Evolutionary conservation across 2,888 invertebrate genomes (phyloP), one percentile per base, ranked within the genome.

Genomic region (Tiliacea citrago): DNA sequence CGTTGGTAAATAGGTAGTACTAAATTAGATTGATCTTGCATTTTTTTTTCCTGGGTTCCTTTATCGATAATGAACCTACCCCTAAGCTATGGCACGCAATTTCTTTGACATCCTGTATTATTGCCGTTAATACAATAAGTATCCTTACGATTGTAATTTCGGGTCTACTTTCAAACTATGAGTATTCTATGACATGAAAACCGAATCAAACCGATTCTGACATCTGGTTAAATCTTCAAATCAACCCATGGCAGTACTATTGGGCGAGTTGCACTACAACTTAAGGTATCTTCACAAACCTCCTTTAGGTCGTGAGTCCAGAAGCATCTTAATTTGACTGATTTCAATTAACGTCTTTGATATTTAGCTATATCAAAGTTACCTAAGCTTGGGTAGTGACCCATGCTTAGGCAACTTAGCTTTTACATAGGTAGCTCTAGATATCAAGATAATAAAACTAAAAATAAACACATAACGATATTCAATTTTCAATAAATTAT

Each of bases 401-500:
- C n/a, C n/a, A n/a, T n/a, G n/a, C n/a, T n/a, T n/a, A n/a, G n/a
- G n/a, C n/a, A n/a, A n/a, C n/a, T n/a, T n/a, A n/a, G n/a, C n/a
- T n/a, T n/a, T n/a, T n/a, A n/a, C n/a, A n/a, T n/a, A 29, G 2
- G 8, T n/a, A n/a, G 2, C 1, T 24, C 6, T 21, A 5, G 2
- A 42, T 2, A 55, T 16, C 1, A 29, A 8, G 8, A n/a, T 16
- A 2, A 35, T 24, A 24, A 8, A 18, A 49, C 4, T 9, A 13
- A 60, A 67, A 47, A 45, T 7, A 69, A 42, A 60, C 9, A 8
- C n/a, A 13, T 16, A 18, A 5, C 5, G 5, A 39, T 39, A 39
- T 39, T 21, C 12, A 8, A 10, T 67, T 16, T 60, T 65, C 53
- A 82, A 84, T 86, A 83, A 83, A 83, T 85, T 71, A 86, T 21